These are phyloP conservation scores for Labia minor DNA, from an alignment of 2,888 invertebrate species.

Conservation along the genomic window DNA sequence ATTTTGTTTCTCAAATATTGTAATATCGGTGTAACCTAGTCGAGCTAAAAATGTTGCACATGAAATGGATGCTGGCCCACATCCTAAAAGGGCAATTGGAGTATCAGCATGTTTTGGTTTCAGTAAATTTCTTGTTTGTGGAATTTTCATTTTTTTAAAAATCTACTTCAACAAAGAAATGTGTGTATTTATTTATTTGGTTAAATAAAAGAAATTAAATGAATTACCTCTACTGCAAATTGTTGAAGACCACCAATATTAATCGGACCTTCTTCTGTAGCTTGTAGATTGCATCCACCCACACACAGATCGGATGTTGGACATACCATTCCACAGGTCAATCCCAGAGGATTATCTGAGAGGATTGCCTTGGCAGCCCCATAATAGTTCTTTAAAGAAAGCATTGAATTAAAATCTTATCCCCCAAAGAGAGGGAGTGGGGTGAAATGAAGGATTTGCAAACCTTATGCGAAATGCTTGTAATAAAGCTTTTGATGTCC, in stretches of 20 bases:
- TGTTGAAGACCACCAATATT: constrained; percentile 98
- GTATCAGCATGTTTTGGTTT: constrained; percentile 38
- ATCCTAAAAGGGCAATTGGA: constrained; percentile 81
- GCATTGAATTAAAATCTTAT: neutral
- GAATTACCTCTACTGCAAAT: constrained; percentile 78
- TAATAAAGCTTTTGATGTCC: constrained; percentile 93
- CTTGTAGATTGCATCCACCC: constrained; percentile 93
- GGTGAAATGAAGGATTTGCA: constrained; percentile 2
- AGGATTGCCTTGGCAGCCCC: constrained; percentile 93
- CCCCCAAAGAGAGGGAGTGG: no score
- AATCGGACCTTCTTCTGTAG: constrained; percentile 93
- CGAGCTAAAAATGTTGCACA: constrained; percentile 93
- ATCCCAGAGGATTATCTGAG: constrained; percentile 91
- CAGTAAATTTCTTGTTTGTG: constrained; percentile 67
- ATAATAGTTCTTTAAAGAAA: constrained; percentile 73
- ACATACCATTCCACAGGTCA: constrained; percentile 97
- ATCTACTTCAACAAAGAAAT: constrained; percentile 43
- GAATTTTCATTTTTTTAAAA: constrained; percentile 88
- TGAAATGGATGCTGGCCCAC: constrained; percentile 91
- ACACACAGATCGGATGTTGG: constrained; percentile 98
- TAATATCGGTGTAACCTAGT: constrained; percentile 82
- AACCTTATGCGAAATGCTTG: constrained; percentile 89
- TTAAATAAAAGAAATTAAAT: neutral
- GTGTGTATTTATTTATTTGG: constrained; percentile 18
- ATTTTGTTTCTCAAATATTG: constrained; percentile 80